phyloP scores from a whole-genome alignment of 2,888 invertebrate species.

The Pollenia amentaria region DNA sequence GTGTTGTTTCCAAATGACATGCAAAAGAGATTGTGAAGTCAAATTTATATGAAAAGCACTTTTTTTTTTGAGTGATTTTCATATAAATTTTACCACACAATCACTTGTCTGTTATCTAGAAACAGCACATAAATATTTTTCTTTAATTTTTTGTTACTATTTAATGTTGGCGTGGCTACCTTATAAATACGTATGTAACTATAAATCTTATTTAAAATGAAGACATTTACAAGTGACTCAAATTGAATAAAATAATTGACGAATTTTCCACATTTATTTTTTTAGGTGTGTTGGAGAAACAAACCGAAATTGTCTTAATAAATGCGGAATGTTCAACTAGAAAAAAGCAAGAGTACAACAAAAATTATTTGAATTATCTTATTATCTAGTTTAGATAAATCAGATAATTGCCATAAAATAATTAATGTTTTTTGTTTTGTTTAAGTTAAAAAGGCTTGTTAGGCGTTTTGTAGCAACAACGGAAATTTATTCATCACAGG shows the following conservation, averaged over 20 bases:
- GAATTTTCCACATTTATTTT: constrained; percentile 52
- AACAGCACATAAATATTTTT: too few species aligned
- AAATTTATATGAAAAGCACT: too few species aligned
- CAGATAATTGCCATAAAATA: constrained; percentile 67
- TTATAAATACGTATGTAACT: not conserved
- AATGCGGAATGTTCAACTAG: constrained; percentile 6
- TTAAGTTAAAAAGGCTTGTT: constrained; percentile 22
- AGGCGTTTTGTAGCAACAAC: constrained; percentile 1
- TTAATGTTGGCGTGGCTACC: constrained; percentile 47
- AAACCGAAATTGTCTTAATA: constrained; percentile 48
- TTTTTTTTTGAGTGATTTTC: too few species aligned
- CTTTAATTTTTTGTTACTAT: too few species aligned
- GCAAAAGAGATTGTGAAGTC: too few species aligned
- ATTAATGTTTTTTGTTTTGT: constrained; percentile 27
- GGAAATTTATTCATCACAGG: constrained; percentile 40
- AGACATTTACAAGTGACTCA: constrained; percentile 48
- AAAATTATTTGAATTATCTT: constrained; percentile 60
- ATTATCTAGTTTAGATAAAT: constrained; percentile 72
- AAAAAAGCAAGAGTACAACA: constrained; percentile 9
- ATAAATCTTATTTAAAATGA: constrained; percentile 50
- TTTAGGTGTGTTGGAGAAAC: constrained; percentile 36
- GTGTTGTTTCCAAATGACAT: too few species aligned
- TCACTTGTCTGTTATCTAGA: too few species aligned
- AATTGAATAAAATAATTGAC: constrained; percentile 52
- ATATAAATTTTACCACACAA: too few species aligned